phyloP scores from a whole-genome alignment of 2,113 vertebrate species.

The Festucalex cinctus region DNA sequence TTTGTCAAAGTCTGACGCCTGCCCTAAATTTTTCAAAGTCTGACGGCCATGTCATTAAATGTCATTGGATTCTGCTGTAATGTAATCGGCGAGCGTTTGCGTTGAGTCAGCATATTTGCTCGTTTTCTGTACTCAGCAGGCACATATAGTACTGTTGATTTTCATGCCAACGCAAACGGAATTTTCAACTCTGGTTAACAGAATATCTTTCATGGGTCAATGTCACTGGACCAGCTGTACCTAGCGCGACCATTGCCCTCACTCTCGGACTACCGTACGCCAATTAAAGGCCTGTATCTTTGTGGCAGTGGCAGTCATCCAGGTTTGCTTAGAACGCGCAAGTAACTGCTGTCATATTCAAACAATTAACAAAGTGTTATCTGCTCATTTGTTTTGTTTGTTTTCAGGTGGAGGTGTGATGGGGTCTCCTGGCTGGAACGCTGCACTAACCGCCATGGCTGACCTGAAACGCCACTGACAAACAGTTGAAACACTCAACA shows the following conservation, averaged over 20 bases:
- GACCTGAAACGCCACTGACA: conserved; percentile 73
- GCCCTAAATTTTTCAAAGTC: too few species aligned
- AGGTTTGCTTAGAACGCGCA: conserved; percentile 69
- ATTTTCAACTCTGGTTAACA: conserved; percentile 47
- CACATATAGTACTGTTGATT: neutral
- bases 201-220: conserved; percentile 95
- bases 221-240: conserved; percentile 95
- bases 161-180: neutral
- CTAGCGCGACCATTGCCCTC: conserved; percentile 82
- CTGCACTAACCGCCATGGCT: conserved; percentile 75
- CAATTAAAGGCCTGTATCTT: conserved; percentile 85
- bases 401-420: conserved; percentile 92
- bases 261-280: conserved; percentile 82
- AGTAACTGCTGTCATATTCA: neutral
- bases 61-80: neutral
- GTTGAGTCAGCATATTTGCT: too few species aligned
- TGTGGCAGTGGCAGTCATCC: conserved; percentile 94
- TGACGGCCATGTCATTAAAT: neutral
- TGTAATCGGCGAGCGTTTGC: neutral
- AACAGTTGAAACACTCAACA: neutral
- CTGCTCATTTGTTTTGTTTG: neutral
- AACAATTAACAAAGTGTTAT: neutral
- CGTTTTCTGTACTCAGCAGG: neutral
- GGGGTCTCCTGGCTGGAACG: conserved; percentile 88
- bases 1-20: too few species aligned